A percentile compares a stretch with the other conserved stretches of the same genome.
phyloP scores from a whole-genome alignment of 2,888 invertebrate genomes.

The Drosophila nigritarsus region DNA sequence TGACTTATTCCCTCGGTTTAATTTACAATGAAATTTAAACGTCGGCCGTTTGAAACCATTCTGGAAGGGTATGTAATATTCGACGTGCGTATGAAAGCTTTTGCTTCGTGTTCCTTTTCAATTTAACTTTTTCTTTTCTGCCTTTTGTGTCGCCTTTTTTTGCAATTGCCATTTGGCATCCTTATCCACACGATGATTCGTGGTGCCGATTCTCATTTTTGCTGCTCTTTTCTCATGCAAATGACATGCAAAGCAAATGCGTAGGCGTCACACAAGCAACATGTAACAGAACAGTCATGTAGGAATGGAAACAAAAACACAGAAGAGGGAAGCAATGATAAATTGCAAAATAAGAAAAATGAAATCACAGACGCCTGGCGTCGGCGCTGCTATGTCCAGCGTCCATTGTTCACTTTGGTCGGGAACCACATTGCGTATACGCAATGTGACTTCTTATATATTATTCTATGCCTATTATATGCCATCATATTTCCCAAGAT shows the following conservation, averaged over 20 bases:
- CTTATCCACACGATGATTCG: slow-evolving; percentile 10
- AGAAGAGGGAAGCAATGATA: slow-evolving; percentile 40
- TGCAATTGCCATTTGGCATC: slow-evolving; percentile 7
- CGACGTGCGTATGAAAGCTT: not conserved
- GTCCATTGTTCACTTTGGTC: not conserved
- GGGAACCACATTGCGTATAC: slow-evolving; percentile 1
- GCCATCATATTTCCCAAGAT: slow-evolving; percentile 47
- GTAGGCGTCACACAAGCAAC: slow-evolving; percentile 34
- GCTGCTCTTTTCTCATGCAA: slow-evolving; percentile 43
- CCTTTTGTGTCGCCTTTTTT: not conserved
- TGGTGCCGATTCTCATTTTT: slow-evolving; percentile 2
- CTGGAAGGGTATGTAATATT: not conserved
- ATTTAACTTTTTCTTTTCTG: not conserved
- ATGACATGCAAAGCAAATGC: slow-evolving; percentile 39
- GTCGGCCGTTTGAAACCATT: not conserved
- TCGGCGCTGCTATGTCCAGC: not conserved
- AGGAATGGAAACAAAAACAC: slow-evolving; percentile 8
- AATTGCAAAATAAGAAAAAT: slow-evolving; percentile 39
- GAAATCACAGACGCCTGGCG: slow-evolving; percentile 10
- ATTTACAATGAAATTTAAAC: no score
- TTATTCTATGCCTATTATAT: slow-evolving; percentile 22
- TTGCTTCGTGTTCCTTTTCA: not conserved
- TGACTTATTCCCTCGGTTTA: not conserved
- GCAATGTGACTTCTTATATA: not conserved
- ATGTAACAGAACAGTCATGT: slow-evolving; percentile 30